Evolutionary conservation across 2,797 vertebrate genomes (phyloP).

Genomic region (Myotis daubentonii): DNA sequence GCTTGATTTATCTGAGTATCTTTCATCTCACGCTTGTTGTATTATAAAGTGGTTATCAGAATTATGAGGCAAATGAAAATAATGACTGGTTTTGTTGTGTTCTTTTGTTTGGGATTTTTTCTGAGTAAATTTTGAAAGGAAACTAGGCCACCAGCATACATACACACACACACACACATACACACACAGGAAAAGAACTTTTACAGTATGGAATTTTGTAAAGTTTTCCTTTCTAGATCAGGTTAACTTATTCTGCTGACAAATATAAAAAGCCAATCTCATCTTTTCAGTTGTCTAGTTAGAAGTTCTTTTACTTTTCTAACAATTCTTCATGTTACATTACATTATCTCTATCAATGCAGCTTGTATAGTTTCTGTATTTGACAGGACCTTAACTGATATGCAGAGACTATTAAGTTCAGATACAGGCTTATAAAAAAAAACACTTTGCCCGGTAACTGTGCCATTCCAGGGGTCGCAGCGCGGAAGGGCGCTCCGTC

Average conservation of each 20-base stretch:
- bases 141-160: not conserved
- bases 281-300: conserved; percentile 37
- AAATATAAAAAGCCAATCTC: conserved; percentile 6
- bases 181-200: conserved; percentile 15
- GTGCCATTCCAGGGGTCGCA: too few relatives aligned
- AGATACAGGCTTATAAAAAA: not conserved
- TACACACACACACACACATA: not conserved
- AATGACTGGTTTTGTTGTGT: conserved; percentile 11
- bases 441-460: not conserved
- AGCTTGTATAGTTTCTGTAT: not conserved
- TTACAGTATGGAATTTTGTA: conserved; percentile 28
- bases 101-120: conserved; percentile 25
- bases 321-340: conserved; percentile 9
- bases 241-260: conserved; percentile 25
- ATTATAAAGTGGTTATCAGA: conserved; percentile 38
- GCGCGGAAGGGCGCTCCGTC: too few relatives aligned
- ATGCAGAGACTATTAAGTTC: conserved; percentile 4
- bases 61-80: conserved; percentile 47
- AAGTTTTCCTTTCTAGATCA: conserved; percentile 23
- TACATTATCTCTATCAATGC: not conserved
- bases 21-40: not conserved
- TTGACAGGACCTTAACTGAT: not conserved
- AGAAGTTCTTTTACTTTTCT: conserved; percentile 14
- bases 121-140: not conserved
- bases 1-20: conserved; percentile 42